A percentile compares a stretch with the other conserved stretches of the same genome.
Conservation (phyloP, 2,113 vertebrate genomes). For the Hyaena hyaena region DNA sequence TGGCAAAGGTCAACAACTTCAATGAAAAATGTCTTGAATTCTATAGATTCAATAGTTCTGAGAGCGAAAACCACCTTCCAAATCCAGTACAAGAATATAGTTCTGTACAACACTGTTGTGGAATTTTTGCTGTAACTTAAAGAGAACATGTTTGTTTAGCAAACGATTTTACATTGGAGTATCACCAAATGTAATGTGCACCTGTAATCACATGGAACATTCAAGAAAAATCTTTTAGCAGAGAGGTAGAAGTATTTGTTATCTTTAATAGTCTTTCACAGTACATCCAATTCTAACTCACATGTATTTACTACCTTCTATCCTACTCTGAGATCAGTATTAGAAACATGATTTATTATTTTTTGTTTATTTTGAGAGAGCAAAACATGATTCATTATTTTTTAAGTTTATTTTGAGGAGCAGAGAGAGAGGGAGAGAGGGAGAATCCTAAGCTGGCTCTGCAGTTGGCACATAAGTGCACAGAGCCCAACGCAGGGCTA, state of each 20-base stretch:
- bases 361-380: too few species aligned
- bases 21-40: not conserved
- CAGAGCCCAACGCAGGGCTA: too few species aligned
- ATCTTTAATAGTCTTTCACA: not conserved
- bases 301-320: not conserved
- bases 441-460: too few species aligned
- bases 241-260: not conserved
- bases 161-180: not conserved
- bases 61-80: not conserved
- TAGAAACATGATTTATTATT: not conserved
- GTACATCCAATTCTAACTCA: not conserved
- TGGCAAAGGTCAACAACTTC: slow-evolving; percentile 67
- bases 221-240: not conserved
- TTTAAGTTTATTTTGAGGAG: too few species aligned
- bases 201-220: not conserved
- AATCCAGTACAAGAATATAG: not conserved
- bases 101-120: not conserved
- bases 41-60: not conserved
- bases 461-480: too few species aligned
- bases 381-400: not conserved
- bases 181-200: not conserved
- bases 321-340: not conserved
- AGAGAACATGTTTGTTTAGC: not conserved
- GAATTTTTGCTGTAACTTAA: not conserved
- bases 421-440: too few species aligned